Evolutionary conservation across 1,140 invertebrate genomes (phyloP).

Genomic region (Heliconius congener): DNA sequence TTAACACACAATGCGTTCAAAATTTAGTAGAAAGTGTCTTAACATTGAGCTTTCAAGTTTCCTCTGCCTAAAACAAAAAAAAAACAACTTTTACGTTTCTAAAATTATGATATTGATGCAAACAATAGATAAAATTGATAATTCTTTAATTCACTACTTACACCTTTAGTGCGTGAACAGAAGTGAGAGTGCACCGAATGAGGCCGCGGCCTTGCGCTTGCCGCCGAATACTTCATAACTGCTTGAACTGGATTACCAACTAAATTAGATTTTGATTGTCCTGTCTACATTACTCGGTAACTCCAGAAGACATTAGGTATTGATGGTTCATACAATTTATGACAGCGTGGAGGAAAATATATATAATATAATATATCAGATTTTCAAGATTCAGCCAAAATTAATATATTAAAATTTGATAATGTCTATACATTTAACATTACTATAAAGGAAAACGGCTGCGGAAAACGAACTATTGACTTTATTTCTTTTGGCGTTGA

Average conservation of each 20-base stretch:
- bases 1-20: too few species aligned
- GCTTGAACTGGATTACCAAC: slow-evolving; percentile 29
- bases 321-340: neutral
- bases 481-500: too few species aligned
- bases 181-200: slow-evolving; percentile 36
- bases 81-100: neutral
- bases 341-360: too few species aligned
- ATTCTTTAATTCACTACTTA: neutral
- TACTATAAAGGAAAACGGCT: too few species aligned
- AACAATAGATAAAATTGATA: neutral
- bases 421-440: too few species aligned
- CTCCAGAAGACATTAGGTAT: neutral
- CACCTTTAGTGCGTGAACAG: slow-evolving; percentile 1
- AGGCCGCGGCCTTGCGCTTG: slow-evolving; percentile 34
- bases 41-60: too few species aligned
- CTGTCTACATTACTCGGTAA: neutral
- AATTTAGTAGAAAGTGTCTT: too few species aligned
- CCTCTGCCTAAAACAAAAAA: too few species aligned
- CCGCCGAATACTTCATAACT: slow-evolving; percentile 22
- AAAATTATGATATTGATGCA: neutral
- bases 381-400: too few species aligned
- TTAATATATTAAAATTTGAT: too few species aligned
- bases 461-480: too few species aligned
- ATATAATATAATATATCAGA: too few species aligned
- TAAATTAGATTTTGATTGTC: slow-evolving; percentile 19